Base-by-base conservation (phyloP, 2,797 vertebrate genomes). In the Pseudopleuronectes americanus region DNA sequence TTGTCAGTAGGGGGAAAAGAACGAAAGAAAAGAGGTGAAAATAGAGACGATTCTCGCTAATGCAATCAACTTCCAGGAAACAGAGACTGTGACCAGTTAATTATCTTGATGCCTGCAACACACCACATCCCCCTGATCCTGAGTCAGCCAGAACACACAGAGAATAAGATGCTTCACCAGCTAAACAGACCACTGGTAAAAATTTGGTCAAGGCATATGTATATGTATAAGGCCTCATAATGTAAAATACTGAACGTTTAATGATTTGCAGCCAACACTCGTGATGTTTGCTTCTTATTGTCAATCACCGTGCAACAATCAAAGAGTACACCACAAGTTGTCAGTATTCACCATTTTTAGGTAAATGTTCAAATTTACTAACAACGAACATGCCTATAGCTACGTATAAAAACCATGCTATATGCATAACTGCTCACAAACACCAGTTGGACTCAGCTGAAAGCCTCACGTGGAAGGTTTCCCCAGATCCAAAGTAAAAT, bases 31-130 rank as follows among this genome's bases (percentile, higher is more conserved):
- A 26, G 41, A 68, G 66, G 66, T 69, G 65, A 77, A 59, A 79
- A 78, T 57, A 55, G 41, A 64, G 36, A 52, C 59, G 17, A 24
- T 23, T 60, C 43, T 68, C 7, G 9, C 70, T 69, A 65, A 80
- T 63, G 47, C 58, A 55, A 53, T 76, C 70, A 58, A 71, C 71
- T 86, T 84, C 49, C 47, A 77, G 75, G 69, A 88, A 75, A 84
- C 69, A 47, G 31, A 69, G 3, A 77, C 79, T 64, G 57, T 75
- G 76, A 79, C 68, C 26, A 21, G 71, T 74, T 74, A 56, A 77
- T 84, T 77, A 82, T 81, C 60, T 59, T 48, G 47, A 71, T 74
- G 67, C 17, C 45, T 76, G 49, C 38, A 47, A 81, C 38, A 60
- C 57, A 64, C 57, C 45, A 55, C 65, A 55, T 70, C 60, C 22